Evolutionary conservation across 2,113 vertebrate species (phyloP), one percentile per base, ranked within the genome.

Genomic region (Agelaius tricolor): DNA sequence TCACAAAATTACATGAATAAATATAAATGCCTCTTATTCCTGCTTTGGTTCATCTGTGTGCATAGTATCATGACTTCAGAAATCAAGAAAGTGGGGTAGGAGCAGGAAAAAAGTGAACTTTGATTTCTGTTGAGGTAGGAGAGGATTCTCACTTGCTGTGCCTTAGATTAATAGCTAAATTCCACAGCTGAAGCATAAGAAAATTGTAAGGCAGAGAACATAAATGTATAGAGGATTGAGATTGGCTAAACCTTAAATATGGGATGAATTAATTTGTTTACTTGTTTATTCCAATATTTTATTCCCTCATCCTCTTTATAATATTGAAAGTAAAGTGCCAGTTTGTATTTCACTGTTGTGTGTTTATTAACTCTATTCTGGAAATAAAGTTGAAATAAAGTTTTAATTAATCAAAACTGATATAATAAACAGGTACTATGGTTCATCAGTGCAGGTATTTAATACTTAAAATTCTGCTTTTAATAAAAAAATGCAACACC

Each of bases 81-180:
- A 78, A 22, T 6, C 10, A 49, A 46, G 39, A 18, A 24, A 21
- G 2, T 0, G 0, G 1, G 4, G 6, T 2, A 14, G 14, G 8
- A 15, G 14, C 3, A 37, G 23, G 33, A 55, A 46, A 73, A 74
- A 87, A 90, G 14, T 41, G 27, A 67, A 26, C 31, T 87, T 52
- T 73, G 33, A 23, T 57, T 79, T 85, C 76, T 57, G 8, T 44
- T 33, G 18, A 46, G 27, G 23, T 62, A 47, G 46, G 41, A 76
- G 31, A 39, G 6, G 18, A 24, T 66, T 93, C 37, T 71, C 26
- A 21, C 21, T 88, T 75, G 68, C 33, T 63, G 13, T 68, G 17
- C 12, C 39, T 30, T 68, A n/a, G 33, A 33, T 61, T 31, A 76
- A 59, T 68, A 41, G 35, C 37, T 80, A 26, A 27, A 59, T 68